phyloP scores from a whole-genome alignment of 2,797 vertebrate species.

The Spinus olivaceus region DNA sequence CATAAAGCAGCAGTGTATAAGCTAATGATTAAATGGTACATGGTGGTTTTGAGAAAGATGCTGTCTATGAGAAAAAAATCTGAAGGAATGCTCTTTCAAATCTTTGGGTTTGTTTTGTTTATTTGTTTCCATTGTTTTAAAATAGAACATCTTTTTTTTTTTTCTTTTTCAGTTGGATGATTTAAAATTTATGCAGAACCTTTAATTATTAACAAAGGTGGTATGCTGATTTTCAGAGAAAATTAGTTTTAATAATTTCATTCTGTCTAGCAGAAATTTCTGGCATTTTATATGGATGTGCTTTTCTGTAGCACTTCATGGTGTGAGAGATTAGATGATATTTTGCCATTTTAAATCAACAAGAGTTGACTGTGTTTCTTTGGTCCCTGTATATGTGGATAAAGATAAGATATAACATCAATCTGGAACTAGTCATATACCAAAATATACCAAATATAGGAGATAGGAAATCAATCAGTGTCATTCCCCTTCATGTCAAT shows the following conservation, averaged over 20 bases:
- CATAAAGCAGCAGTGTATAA: slow-evolving; percentile 52
- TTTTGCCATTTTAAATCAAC: neutral
- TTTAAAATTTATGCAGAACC: neutral
- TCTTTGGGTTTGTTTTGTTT: neutral
- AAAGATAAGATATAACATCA: neutral
- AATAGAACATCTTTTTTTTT: neutral
- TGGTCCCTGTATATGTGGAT: neutral
- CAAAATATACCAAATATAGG: neutral
- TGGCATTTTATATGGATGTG: neutral
- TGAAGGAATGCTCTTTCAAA: neutral
- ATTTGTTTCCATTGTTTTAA: neutral
- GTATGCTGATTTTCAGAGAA: neutral
- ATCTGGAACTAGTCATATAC: neutral
- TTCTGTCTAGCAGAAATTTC: neutral
- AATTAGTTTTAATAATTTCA: neutral
- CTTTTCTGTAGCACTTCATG: neutral
- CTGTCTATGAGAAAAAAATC: neutral
- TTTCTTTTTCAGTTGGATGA: neutral
- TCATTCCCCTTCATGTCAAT: neutral
- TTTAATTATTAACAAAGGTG: neutral
- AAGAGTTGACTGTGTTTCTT: neutral
- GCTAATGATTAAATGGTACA: slow-evolving; percentile 67
- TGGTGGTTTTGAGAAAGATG: slow-evolving; percentile 41
- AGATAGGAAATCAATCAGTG: neutral
- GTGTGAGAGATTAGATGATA: neutral